phyloP scores from a whole-genome alignment of 1,140 invertebrate genomes.

The Anastrepha obliqua region DNA sequence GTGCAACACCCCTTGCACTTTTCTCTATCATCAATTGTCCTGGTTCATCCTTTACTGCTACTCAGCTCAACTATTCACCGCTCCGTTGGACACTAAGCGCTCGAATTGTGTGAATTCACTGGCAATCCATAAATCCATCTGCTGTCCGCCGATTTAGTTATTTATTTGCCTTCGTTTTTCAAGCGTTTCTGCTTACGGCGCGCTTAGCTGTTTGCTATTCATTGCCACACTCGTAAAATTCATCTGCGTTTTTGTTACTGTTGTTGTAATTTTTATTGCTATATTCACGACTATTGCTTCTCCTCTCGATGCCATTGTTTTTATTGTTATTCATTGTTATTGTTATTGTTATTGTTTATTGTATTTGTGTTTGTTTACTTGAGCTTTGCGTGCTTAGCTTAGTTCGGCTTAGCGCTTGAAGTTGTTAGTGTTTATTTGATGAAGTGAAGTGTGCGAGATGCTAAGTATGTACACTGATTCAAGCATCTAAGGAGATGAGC shows the following conservation, averaged over 20 bases:
- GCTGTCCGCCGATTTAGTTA: constrained; percentile 49
- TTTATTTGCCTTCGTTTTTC: constrained; percentile 36
- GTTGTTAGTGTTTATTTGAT: neutral
- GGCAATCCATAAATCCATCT: constrained; percentile 53
- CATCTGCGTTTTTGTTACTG: neutral
- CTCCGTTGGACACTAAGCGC: neutral
- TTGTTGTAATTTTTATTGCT: neutral
- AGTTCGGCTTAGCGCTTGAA: neutral
- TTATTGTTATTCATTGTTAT: constrained; percentile 21
- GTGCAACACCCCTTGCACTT: neutral
- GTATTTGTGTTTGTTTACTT: constrained; percentile 30
- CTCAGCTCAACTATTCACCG: neutral
- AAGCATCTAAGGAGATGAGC: neutral
- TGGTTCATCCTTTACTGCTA: neutral
- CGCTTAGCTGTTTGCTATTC: constrained; percentile 41
- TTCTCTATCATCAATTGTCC: constrained; percentile 24
- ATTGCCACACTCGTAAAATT: constrained; percentile 19
- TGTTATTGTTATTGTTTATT: constrained; percentile 32
- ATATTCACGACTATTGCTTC: neutral
- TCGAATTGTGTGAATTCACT: constrained; percentile 24
- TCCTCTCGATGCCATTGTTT: neutral
- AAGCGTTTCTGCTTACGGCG: neutral
- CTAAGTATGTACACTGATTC: neutral
- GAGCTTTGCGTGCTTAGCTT: constrained; percentile 25
- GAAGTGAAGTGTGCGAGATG: neutral